Evolutionary conservation across 2,888 invertebrate species (phyloP).

Genomic region (Pharmacophagus antenor): DNA sequence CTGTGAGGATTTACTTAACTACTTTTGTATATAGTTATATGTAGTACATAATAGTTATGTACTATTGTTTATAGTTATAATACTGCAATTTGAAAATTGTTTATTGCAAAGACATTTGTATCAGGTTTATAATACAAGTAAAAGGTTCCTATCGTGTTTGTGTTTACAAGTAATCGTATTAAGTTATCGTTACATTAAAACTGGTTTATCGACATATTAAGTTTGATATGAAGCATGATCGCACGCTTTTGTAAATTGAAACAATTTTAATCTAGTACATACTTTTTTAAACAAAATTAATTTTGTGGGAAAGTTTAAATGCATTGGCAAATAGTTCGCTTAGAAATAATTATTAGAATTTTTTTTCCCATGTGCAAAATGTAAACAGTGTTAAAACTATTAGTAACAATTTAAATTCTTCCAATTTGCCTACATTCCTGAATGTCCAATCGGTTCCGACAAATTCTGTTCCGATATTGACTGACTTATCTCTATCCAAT

Average conservation of each 20-base stretch:
- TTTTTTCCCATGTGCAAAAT: not conserved
- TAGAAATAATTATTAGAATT: too few species aligned
- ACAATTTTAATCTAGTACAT: too few species aligned
- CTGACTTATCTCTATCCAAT: constrained; percentile 27
- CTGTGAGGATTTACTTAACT: too few species aligned
- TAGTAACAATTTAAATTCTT: constrained; percentile 4
- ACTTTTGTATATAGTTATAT: too few species aligned
- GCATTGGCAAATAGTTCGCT: too few species aligned
- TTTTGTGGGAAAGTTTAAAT: too few species aligned
- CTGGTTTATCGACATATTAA: not conserved
- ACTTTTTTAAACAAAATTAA: too few species aligned
- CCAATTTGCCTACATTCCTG: constrained; percentile 15
- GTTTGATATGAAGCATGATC: not conserved
- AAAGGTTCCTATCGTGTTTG: not conserved
- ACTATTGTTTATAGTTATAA: too few species aligned
- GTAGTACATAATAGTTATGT: too few species aligned
- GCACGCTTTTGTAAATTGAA: not conserved
- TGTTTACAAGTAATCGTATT: not conserved
- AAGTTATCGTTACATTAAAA: not conserved
- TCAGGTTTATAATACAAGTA: not conserved
- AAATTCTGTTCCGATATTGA: constrained; percentile 20
- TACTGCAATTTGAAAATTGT: too few species aligned
- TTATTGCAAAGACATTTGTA: not conserved
- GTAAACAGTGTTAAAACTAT: constrained; percentile 10
- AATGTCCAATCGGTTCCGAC: constrained; percentile 25